Evolutionary conservation across 2,797 vertebrate genomes (phyloP), one percentile per base, ranked within the genome.

Genomic region (Calcarius lapponicus): DNA sequence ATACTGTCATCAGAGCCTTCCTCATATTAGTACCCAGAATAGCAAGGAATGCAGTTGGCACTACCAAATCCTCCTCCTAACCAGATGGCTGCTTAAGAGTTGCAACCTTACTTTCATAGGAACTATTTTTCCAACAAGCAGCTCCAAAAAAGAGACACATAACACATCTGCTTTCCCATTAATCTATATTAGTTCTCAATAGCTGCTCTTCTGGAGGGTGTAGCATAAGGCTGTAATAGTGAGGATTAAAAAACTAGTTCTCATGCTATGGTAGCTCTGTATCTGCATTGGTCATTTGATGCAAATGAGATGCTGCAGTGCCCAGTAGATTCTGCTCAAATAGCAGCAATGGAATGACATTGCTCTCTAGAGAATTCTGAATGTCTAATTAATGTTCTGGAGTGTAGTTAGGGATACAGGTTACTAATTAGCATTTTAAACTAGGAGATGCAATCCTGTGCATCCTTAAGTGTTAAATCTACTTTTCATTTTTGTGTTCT

Each of bases 391-490:
- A 94, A 95, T 32, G 56, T 87, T 93, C 84, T 91, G 71, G 50
- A 93, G 42, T 67, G 81, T 93, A 90, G 83, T 94, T 85, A 94
- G 81, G 88, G 93, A 95, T 97, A 96, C 66, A 90, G 57, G 93
- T 95, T 94, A 96, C 95, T 88, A 90, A 95, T 95, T 91, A 95
- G 88, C 92, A 97, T 95, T 95, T 91, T 91, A 95, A 95, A 94
- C 65, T 90, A 92, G 84, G 94, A 92, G 95, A 92, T 91, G 89
- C 65, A 93, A 75, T 78, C 82, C 82, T 88, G 66, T 50, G 62
- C 47, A 87, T 85, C 65, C 38, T 71, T 76, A 74, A 62, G 47
- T 85, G 57, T 67, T 78, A 91, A 87, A 86, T 88, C 47, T 95
- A 92, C 43, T 91, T 95, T 78, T 94, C 75, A 38, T 83, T 85